Base-by-base conservation (phyloP, 30 jellyfish, hydroid and myxozoan genomes). In the Aurelia coerulea region DNA sequence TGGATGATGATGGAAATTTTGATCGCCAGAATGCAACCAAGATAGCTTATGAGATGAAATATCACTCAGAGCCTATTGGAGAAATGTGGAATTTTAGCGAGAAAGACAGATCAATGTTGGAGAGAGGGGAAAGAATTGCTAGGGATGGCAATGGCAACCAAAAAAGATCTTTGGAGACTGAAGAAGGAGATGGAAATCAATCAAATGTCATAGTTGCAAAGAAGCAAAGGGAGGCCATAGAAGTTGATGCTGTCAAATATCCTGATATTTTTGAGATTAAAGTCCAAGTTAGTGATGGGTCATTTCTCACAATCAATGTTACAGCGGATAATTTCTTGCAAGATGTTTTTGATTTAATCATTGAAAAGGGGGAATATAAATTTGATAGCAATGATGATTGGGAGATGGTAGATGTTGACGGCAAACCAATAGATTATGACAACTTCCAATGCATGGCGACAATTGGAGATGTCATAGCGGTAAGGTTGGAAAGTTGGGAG, bases 21-120 rank as follows among this genome's bases (percentile, higher is more conserved):
- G 69, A 3, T 60, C 13, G 69, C 69, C 69, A 60, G 69, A 60
- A 60, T 60, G 23, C 69, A 16, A 60, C 69, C 69, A 60, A 60
- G 69, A 60, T 60, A 16, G 69, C 69, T 17, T 60, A 60, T 60
- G 34, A 60, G 69, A 60, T 60, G 69, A 60, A 60, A 60, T 60
- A 16, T 60, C 15, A 10, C 69, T 60, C 69, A 2, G 69, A 60
- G 34, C 69, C 69, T 16, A 60, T 10, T 3, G 69, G 69, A 60
- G 69, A 60, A 6, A 60, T 60, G 69, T 60, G 69, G 69, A 32
- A 16, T 11, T 60, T 60, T 10, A 23, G 1, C 2, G 69, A 60
- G 69, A 23, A 16, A 60, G 31, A 60, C 1, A 5, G 1, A 13
- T 23, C 31, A 60, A 60, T 13, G 34, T 60, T 6, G 10, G 34